These are phyloP conservation scores for Arctia plantaginis DNA, from an alignment of 2,888 invertebrate genomes.

Conservation along the genomic window DNA sequence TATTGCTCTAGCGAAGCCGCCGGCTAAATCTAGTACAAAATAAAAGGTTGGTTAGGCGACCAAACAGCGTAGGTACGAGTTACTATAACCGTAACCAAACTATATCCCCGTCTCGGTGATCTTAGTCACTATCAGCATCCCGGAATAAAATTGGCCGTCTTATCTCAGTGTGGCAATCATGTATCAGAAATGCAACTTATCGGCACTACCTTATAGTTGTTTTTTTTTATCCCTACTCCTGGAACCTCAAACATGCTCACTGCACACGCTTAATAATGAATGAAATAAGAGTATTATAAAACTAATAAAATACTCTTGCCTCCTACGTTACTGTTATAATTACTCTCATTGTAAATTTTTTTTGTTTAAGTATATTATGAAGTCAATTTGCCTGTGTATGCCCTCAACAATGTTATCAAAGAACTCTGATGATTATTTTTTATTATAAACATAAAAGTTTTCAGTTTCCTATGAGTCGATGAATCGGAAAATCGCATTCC, in stretches of 20 bases:
- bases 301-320: not conserved
- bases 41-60: not conserved
- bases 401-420: no score
- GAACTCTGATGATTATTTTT: no score
- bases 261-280: not conserved
- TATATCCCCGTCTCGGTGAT: not conserved
- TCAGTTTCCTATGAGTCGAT: not conserved
- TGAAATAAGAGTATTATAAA: not conserved
- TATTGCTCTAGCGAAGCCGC: not conserved
- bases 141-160: not conserved
- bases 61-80: not conserved
- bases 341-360: no score
- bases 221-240: not conserved
- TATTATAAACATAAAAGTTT: no score
- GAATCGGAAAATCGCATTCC: not conserved
- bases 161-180: not conserved
- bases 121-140: conserved; percentile 1
- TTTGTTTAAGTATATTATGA: not conserved
- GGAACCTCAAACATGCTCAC: not conserved
- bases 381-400: not conserved
- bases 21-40: not conserved
- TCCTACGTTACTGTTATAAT: not conserved
- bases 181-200: not conserved
- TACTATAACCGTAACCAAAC: not conserved
- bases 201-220: not conserved